phyloP scores from a whole-genome alignment of 1,140 invertebrate species.

The Trichomalopsis sarcophagae region DNA sequence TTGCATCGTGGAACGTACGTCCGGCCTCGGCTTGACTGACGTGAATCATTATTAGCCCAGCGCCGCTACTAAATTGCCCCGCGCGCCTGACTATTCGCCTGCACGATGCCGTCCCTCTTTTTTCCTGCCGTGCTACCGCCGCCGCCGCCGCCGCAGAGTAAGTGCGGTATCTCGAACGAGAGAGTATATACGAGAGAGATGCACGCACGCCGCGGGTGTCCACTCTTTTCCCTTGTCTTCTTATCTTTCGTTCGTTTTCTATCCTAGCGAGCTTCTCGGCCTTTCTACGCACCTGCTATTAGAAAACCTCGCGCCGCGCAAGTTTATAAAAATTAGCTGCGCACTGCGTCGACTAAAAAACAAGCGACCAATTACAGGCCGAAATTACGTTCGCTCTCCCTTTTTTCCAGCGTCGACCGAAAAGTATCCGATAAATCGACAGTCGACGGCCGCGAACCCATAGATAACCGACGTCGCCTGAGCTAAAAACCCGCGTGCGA shows the following conservation, averaged over 20 bases:
- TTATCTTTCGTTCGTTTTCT: not conserved
- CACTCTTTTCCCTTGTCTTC: not conserved
- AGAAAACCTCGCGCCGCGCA: too few relatives aligned
- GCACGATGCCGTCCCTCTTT: constrained; percentile 17
- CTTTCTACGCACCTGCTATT: not conserved
- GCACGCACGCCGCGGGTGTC: constrained; percentile 4
- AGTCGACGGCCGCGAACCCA: not conserved
- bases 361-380: not conserved
- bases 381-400: not conserved
- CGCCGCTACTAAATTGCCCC: constrained; percentile 33
- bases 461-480: constrained; percentile 23
- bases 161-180: not conserved
- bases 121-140: not conserved
- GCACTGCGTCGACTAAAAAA: not conserved
- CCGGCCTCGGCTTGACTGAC: constrained; percentile 39
- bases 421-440: constrained; percentile 16
- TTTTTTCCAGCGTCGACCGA: not conserved
- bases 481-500: constrained; percentile 28
- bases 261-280: not conserved
- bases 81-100: constrained; percentile 33
- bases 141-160: not conserved
- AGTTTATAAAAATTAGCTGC: too few relatives aligned
- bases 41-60: constrained; percentile 44
- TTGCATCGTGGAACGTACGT: constrained; percentile 43
- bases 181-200: not conserved